Conservation (phyloP, 2,888 invertebrate species). For the Drosophila ustulata region DNA sequence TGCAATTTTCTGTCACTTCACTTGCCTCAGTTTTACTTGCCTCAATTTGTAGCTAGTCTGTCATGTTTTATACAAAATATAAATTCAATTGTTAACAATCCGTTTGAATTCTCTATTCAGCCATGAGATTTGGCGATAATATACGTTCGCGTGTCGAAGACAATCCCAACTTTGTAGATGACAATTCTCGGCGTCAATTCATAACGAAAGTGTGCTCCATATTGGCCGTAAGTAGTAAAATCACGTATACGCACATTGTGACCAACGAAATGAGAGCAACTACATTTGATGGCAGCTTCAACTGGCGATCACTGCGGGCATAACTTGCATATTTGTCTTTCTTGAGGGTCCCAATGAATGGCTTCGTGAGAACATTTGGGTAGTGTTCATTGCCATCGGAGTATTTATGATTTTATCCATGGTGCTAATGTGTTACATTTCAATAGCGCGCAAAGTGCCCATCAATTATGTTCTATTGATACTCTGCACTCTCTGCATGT, state of each 20-base stretch:
- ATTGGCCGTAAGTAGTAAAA: conserved; percentile 33
- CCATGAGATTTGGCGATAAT: conserved; percentile 1
- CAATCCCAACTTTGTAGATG: conserved; percentile 27
- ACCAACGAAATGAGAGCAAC: background rate
- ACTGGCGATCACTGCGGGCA: conserved; percentile 17
- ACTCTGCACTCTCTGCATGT: conserved; percentile 11
- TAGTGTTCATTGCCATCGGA: background rate
- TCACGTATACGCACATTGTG: background rate
- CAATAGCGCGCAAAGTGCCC: conserved; percentile 28
- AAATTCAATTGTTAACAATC: background rate
- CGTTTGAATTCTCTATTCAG: background rate
- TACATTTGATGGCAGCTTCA: conserved; percentile 17
- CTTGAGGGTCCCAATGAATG: background rate
- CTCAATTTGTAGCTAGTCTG: conserved; percentile 1
- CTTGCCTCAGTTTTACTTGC: background rate
- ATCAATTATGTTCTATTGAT: conserved; percentile 43
- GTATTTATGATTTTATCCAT: background rate
- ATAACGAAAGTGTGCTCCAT: conserved; percentile 40
- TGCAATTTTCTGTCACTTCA: background rate
- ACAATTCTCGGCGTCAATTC: conserved; percentile 18
- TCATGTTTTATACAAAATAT: background rate
- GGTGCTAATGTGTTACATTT: conserved; percentile 12
- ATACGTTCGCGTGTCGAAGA: background rate
- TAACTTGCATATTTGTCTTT: conserved; percentile 6
- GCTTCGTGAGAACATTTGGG: rapidly evolving